These are phyloP conservation scores for Dermolepida albohirtum DNA, from an alignment of 2,888 invertebrate genomes.

Conservation along the genomic window DNA sequence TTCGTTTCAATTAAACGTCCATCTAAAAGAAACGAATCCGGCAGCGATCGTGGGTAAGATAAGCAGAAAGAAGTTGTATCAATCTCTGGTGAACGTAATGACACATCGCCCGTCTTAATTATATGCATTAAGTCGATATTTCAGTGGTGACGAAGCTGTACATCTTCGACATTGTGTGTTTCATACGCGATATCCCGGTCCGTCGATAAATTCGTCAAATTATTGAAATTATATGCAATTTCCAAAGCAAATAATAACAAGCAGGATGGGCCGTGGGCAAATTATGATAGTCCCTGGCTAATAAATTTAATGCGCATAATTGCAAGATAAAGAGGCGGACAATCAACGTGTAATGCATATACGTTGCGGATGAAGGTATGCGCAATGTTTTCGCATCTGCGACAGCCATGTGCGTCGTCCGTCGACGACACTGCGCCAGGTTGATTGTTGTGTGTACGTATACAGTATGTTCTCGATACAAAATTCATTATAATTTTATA, in stretches of 20 bases:
- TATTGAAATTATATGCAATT: conserved; percentile 40
- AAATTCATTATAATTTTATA: conserved; percentile 12
- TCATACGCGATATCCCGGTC: conserved; percentile 6
- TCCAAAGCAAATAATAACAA: conserved; percentile 35
- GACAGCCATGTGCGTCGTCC: conserved; percentile 39
- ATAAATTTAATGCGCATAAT: conserved; percentile 44
- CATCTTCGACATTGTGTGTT: conserved; percentile 23
- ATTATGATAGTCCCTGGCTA: conserved; percentile 35
- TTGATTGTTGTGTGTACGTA: conserved; percentile 18
- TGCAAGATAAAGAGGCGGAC: conserved; percentile 42
- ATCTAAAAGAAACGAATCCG: not conserved
- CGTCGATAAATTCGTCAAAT: conserved; percentile 35
- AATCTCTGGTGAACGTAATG: not conserved
- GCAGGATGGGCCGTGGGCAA: conserved; percentile 35
- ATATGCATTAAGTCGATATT: conserved; percentile 11
- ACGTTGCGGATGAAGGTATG: conserved; percentile 20
- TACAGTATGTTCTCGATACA: conserved; percentile 13
- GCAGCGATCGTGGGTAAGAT: not conserved
- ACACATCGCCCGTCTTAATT: conserved; percentile 8
- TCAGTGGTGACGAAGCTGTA: not conserved
- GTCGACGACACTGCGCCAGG: not conserved
- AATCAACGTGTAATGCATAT: conserved; percentile 40
- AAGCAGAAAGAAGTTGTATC: not conserved
- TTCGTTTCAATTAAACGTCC: conserved; percentile 19
- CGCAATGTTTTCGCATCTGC: conserved; percentile 40